Evolutionary conservation across 2,888 invertebrate genomes (phyloP).

Genomic region (Sphaerophoria rueppellii): DNA sequence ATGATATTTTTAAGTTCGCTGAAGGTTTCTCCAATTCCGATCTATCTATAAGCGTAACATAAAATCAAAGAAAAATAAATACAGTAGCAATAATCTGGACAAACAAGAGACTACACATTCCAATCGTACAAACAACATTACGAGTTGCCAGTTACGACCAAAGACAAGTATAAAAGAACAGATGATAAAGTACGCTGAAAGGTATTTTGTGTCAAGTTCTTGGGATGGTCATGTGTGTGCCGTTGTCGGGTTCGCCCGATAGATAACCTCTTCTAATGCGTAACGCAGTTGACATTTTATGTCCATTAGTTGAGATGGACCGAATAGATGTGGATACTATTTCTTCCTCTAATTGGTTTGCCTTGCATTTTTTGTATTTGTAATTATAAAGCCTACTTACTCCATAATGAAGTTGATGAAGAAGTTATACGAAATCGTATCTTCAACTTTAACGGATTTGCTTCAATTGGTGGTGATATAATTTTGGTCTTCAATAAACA

Average conservation of each 20-base stretch:
- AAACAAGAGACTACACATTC: slow-evolving; percentile 53
- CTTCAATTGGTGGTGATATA: too few relatives aligned
- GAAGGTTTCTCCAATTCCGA: slow-evolving; percentile 2
- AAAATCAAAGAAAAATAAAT: slow-evolving; percentile 1
- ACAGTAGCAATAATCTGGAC: slow-evolving; percentile 62
- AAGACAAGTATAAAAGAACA: neutral
- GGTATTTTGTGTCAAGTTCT: slow-evolving; percentile 70
- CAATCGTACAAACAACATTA: slow-evolving; percentile 27
- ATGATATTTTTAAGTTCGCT: slow-evolving; percentile 46
- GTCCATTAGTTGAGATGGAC: slow-evolving; percentile 60
- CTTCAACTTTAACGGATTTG: too few relatives aligned
- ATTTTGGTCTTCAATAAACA: too few relatives aligned
- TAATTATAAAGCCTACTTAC: too few relatives aligned
- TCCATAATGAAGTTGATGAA: too few relatives aligned
- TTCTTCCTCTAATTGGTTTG: too few relatives aligned
- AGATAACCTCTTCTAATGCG: slow-evolving; percentile 69
- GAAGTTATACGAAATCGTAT: too few relatives aligned
- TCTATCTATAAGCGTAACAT: neutral
- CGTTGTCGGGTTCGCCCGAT: slow-evolving; percentile 12
- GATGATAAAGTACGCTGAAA: slow-evolving; percentile 49
- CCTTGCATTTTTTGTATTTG: too few relatives aligned
- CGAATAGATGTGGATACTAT: neutral
- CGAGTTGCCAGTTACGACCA: too few relatives aligned
- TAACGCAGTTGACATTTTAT: slow-evolving; percentile 71
- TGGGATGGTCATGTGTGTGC: slow-evolving; percentile 57